Percentiles rank a stretch among this genome's conserved stretches.
Conservation (phyloP, 2,113 vertebrate species). For the Tylochromis polylepis region DNA sequence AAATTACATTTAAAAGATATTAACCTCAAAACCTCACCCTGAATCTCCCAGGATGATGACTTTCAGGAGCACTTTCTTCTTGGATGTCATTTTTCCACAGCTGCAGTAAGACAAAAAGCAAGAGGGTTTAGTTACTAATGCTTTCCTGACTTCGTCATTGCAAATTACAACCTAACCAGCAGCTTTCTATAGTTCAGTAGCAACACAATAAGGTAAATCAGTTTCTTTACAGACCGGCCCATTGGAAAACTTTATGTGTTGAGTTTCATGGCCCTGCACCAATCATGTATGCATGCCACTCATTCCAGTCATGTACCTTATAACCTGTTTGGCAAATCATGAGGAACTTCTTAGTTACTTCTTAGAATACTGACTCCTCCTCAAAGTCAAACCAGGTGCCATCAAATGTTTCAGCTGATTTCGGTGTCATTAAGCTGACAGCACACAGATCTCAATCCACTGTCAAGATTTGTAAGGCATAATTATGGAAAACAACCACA, state of each 20-base stretch:
- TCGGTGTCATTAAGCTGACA: background rate
- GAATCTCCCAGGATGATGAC: constrained; percentile 98
- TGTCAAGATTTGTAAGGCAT: background rate
- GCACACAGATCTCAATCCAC: background rate
- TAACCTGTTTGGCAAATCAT: constrained; percentile 66
- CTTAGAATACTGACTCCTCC: background rate
- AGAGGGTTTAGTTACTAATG: background rate
- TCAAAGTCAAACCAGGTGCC: background rate
- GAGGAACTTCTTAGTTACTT: constrained; percentile 41
- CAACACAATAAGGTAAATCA: background rate
- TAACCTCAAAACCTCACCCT: constrained; percentile 76
- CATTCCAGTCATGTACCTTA: constrained; percentile 63
- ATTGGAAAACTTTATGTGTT: background rate
- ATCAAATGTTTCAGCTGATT: background rate
- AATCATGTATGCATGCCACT: constrained; percentile 33
- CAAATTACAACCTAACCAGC: background rate
- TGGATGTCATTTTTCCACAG: constrained; percentile 91
- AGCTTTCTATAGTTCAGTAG: background rate
- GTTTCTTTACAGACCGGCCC: background rate
- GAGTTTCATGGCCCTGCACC: background rate
- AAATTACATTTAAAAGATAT: background rate
- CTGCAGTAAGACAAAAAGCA: constrained; percentile 43
- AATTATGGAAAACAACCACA: background rate
- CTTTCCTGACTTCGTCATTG: background rate
- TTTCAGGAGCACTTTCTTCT: constrained; percentile 98